Conservation (phyloP, 2,797 vertebrate genomes). For the Anableps anableps region DNA sequence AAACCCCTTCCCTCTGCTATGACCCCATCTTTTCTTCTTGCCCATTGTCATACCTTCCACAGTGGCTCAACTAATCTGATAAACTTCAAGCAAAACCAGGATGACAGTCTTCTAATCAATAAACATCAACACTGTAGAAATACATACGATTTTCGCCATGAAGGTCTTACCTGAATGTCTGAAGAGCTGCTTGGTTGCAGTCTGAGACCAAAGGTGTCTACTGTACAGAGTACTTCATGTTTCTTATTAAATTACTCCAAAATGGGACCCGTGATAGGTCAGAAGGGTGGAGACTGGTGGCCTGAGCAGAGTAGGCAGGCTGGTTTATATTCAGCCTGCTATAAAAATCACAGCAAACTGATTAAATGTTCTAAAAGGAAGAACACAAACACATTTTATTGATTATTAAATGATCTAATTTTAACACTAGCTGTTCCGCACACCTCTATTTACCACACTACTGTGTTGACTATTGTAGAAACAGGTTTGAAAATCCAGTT, state of each 20-base stretch:
- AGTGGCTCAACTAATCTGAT: background rate
- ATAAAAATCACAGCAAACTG: constrained; percentile 30
- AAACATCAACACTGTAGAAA: background rate
- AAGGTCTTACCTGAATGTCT: constrained; percentile 16
- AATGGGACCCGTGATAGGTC: constrained; percentile 28
- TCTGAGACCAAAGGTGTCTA: constrained; percentile 14
- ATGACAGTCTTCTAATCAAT: background rate
- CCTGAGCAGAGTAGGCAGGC: constrained; percentile 50
- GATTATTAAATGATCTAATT: background rate
- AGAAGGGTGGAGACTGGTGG: constrained; percentile 37
- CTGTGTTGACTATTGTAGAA: background rate
- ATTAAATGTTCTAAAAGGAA: background rate
- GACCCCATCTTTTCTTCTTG: background rate
- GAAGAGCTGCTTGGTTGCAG: constrained; percentile 9
- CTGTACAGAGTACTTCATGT: constrained; percentile 15
- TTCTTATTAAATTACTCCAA: constrained; percentile 54
- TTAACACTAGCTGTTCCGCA: background rate
- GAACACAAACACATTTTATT: background rate
- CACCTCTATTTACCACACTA: background rate
- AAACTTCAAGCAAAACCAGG: background rate
- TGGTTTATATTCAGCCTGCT: constrained; percentile 34
- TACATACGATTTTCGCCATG: background rate
- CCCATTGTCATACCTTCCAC: background rate
- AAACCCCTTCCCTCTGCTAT: background rate
- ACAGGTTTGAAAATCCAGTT: background rate